Conservation (phyloP, 2,113 vertebrate species). For the Onychostoma macrolepis region DNA sequence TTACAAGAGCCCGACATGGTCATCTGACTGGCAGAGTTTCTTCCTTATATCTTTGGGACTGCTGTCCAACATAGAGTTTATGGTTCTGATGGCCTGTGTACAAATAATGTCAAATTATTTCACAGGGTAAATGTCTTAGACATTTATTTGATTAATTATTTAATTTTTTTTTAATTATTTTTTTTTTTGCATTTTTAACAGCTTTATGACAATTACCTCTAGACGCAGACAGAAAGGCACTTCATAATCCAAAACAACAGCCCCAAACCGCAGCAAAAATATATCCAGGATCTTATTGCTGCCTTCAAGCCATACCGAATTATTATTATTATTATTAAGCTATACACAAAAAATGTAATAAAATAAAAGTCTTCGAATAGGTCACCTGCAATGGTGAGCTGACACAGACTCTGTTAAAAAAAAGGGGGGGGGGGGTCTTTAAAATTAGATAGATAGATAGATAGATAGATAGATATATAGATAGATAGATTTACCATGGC, state of each 20-base stretch:
- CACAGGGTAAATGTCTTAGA: neutral
- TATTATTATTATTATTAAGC: neutral
- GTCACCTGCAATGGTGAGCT: conserved; percentile 73
- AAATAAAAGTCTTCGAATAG: too few species aligned
- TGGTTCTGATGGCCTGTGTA: conserved; percentile 82
- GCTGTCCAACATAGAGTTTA: conserved; percentile 82
- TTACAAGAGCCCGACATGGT: conserved; percentile 72
- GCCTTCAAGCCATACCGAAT: conserved; percentile 63
- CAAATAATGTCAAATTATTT: neutral
- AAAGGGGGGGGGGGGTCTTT: neutral
- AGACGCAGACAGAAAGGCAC: conserved; percentile 70
- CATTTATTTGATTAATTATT: too few species aligned
- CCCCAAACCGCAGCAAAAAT: conserved; percentile 80
- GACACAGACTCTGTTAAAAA: conserved; percentile 74
- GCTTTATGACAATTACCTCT: conserved; percentile 75
- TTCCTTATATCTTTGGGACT: conserved; percentile 73
- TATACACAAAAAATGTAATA: too few species aligned
- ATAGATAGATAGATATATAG: too few species aligned
- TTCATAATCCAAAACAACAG: conserved; percentile 70
- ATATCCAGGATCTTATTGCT: conserved; percentile 75
- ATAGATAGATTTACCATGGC: too few species aligned
- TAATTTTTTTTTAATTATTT: too few species aligned
- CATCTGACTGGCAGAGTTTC: conserved; percentile 73
- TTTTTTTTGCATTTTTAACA: neutral
- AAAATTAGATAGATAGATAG: too few species aligned